A percentile compares a stretch with the other conserved stretches of the same genome.
phyloP scores from a whole-genome alignment of 1,140 invertebrate species.

The Drosophila quadrilineata region DNA sequence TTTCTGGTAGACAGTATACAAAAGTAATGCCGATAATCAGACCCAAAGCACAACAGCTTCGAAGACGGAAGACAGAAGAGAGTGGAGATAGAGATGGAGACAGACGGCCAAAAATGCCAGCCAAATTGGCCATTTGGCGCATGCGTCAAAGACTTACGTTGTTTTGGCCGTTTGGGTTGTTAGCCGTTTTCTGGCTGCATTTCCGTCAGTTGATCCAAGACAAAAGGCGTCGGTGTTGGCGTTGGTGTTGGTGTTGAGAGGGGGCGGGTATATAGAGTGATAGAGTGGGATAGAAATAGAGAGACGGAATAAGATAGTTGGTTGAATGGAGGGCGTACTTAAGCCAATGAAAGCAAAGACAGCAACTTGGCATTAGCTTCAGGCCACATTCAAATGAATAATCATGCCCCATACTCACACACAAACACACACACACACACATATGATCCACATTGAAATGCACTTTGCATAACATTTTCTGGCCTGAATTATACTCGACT shows the following conservation, averaged over 20 bases:
- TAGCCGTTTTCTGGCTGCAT: constrained; percentile 23
- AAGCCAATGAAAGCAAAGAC: constrained; percentile 33
- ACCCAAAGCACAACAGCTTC: constrained; percentile 2
- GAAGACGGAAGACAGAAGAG: too few relatives aligned
- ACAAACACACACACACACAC: not conserved
- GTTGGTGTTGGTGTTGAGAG: not conserved
- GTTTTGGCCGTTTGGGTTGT: constrained; percentile 5
- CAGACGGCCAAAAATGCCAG: constrained; percentile 21
- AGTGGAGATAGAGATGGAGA: constrained; percentile 23
- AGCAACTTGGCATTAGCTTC: constrained; percentile 26
- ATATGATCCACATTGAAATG: not conserved
- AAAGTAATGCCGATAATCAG: constrained; percentile 70
- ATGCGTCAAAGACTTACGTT: constrained; percentile 52
- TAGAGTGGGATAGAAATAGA: too few relatives aligned
- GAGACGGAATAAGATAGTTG: too few relatives aligned
- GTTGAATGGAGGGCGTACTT: constrained; percentile 18
- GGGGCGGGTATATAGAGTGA: too few relatives aligned
- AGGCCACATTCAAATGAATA: constrained; percentile 5
- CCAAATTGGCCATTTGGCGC: constrained; percentile 63
- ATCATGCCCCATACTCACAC: constrained; percentile 1
- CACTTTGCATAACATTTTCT: constrained; percentile 32
- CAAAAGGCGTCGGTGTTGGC: constrained; percentile 16
- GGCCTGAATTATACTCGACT: not conserved
- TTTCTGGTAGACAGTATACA: constrained; percentile 50
- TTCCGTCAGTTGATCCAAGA: constrained; percentile 50